Percentiles rank a stretch among this genome's conserved stretches.
Evolutionary conservation across 2,113 vertebrate species (phyloP).

Genomic region (Puntigrus tetrazona): DNA sequence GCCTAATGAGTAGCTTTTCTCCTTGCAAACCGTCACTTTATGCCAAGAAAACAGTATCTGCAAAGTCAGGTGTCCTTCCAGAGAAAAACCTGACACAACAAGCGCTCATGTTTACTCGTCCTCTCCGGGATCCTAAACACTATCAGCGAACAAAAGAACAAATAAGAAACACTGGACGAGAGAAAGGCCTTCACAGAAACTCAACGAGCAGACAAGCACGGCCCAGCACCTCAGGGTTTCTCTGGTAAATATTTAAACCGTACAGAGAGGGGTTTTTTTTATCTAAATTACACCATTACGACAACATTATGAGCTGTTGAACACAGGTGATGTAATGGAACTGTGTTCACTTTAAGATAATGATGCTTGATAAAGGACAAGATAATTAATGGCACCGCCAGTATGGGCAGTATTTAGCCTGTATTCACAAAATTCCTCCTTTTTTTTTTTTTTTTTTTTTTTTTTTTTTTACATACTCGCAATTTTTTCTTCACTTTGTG

Average conservation of each 20-base stretch:
- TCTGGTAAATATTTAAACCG: background rate
- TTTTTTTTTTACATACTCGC: background rate
- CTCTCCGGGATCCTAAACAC: background rate
- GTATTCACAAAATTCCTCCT: background rate
- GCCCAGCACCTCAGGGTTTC: background rate
- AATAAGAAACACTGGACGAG: background rate
- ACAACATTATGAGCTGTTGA: background rate
- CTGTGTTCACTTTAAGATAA: background rate
- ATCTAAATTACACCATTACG: background rate
- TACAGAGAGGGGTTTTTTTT: background rate
- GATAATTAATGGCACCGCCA: background rate
- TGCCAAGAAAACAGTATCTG: background rate
- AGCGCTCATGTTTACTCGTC: background rate
- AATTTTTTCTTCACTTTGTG: too few relatives aligned
- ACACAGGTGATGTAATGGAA: constrained; percentile 2
- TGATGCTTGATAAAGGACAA: background rate
- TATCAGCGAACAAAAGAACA: background rate
- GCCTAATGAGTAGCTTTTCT: background rate
- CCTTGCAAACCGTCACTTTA: constrained; percentile 15
- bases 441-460: background rate
- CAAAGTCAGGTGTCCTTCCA: constrained; percentile 12
- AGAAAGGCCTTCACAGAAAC: background rate
- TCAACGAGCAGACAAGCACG: background rate
- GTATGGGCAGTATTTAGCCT: background rate
- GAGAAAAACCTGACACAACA: background rate